Evolutionary conservation across 2,797 vertebrate genomes (phyloP).

Genomic region (Glyptemys insculpta): DNA sequence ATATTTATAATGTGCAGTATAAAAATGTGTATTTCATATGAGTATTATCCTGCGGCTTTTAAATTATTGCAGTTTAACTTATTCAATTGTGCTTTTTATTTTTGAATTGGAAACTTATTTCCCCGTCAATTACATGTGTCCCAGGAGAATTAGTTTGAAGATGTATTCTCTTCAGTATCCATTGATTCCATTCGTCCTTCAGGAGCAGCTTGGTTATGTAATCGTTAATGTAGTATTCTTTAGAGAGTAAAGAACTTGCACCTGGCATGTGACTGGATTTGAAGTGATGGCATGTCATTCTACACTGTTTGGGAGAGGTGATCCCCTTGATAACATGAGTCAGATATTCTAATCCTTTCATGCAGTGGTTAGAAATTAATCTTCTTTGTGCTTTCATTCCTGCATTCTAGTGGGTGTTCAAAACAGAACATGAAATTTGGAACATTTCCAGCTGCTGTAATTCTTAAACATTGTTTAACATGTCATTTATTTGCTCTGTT

Average conservation of each 20-base stretch:
- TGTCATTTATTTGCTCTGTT: constrained; percentile 27
- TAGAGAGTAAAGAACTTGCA: neutral
- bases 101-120: neutral
- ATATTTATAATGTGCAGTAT: neutral
- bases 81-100: neutral
- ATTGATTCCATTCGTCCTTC: neutral
- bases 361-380: neutral
- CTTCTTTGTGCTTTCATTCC: neutral
- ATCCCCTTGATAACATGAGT: neutral
- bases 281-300: neutral
- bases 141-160: neutral
- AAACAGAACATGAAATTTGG: constrained; percentile 26
- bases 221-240: accelerated
- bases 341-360: accelerated
- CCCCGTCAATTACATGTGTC: neutral
- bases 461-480: neutral
- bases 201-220: neutral
- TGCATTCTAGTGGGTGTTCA: neutral
- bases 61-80: neutral
- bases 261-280: neutral
- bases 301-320: neutral
- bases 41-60: no score
- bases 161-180: neutral
- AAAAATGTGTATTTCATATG: neutral
- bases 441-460: constrained; percentile 13